Base-by-base conservation (phyloP, 2,113 vertebrate genomes). In the Chloebia gouldiae region DNA sequence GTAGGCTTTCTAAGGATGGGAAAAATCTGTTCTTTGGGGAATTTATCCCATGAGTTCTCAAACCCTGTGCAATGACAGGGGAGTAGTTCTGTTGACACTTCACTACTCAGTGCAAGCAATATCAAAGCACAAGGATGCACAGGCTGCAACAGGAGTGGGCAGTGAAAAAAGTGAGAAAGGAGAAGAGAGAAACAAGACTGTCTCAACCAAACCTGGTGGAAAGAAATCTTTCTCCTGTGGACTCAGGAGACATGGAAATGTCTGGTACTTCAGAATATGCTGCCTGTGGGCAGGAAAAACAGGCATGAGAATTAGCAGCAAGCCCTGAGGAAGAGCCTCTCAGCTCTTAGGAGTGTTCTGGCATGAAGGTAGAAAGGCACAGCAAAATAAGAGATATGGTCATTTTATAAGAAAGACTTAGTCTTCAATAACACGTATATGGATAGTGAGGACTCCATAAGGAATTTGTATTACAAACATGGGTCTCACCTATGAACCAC, bases 61-160 rank as follows among this genome's bases (percentile, higher is more conserved):
- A 31, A 37, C 39, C 66, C 21, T 5, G 0, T 40, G 35, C 44
- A 59, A 23, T 7, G 23, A 25, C 3, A 13, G n/a, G 64, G 30
- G 18, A 72, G 44, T 44, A 49, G 13, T 6, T 70, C 68, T 86
- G 12, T 42, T 92, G n/a, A 50, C 24, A 22, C 14, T 54, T 59
- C 0, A 0, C 15, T 72, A 40, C 15, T 63, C 25, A 1, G 0
- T 35, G 35, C 17, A 15, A 90, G 33, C 42, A 77, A 35, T 6
- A 23, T 22, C 31, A 40, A 50, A 73, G 6, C 12, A 12, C 15
- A 39, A 27, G 37, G 16, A 66, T 42, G 24, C 30, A 88, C 28
- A 63, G 33, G 17, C 30, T 91, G 49, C 28, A 61, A n/a, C 18
- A 71, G 54, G 21, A 83, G 14, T 31, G 37, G 15, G 44, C 10